Evolutionary conservation across 2,113 vertebrate species (phyloP), one percentile per base, ranked within the genome.

Genomic region (Alaudala cheleensis): DNA sequence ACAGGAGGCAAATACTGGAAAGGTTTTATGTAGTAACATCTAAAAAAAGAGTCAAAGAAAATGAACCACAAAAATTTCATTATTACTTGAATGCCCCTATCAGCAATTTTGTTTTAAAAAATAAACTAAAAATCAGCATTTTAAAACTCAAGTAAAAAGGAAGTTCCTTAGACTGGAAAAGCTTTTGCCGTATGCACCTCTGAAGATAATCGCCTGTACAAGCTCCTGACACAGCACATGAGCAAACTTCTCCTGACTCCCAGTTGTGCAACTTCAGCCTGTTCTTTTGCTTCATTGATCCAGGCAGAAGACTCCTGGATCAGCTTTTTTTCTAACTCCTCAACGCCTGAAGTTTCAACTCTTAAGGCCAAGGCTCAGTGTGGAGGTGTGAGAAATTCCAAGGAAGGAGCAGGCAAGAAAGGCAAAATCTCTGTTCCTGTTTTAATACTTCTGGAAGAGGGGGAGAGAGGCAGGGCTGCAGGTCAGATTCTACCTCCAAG

Each of bases 261-360:
- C 81, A 86, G 11, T 80, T 82, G 62, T 96, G 93, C 91, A 85
- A 3, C 85, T 95, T 93, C 92, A 94, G 90, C 89, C 92, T 70
- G 16, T 82, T 91, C 71, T 70, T 56, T 37, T 82, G 94, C 92
- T 94, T 60, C 94, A 91, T 3, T 93, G 96, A 94, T 92, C 84
- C 92, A 67, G n/a, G 16, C 69, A 77, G 58, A 95, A 91, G 87
- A 85, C 25, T 93, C 78, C 66, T 77, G 39, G 31, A 88, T 95
- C 92, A 95, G 96, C 93, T 85, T 61, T 88, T 74, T 6, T 10
- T 3, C 11, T 7, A 34, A 25, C 5, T 39, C n/a, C 17, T 23
- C 40, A 62, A 19, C 28, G 91, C 73, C 28, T 61, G 31, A 34
- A 81, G 64, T 57, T 72, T 81, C 83, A 87, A 2, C 18, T 82